Conservation (phyloP, 1,140 invertebrate species). For the Manduca sexta region DNA sequence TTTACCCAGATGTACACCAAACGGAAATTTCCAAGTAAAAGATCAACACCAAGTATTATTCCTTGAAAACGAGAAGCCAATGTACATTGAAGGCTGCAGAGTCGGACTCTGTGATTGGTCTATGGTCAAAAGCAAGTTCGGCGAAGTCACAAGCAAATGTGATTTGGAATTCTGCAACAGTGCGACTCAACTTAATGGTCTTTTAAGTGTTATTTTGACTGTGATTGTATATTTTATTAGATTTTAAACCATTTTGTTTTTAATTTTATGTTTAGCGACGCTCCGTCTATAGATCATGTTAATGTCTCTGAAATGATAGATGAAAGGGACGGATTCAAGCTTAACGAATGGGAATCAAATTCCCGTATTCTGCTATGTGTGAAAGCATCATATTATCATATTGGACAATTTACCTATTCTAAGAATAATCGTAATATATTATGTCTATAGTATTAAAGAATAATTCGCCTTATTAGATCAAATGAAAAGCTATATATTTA, state of each 20-base stretch:
- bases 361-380: too few relatives aligned
- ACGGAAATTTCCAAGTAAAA: conserved; percentile 53
- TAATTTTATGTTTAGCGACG: background rate
- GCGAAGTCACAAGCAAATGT: conserved; percentile 44
- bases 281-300: background rate
- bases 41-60: conserved; percentile 76
- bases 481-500: too few relatives aligned
- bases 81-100: conserved; percentile 75
- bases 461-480: too few relatives aligned
- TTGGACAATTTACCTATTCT: too few relatives aligned
- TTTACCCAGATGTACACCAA: conserved; percentile 68
- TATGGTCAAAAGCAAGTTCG: conserved; percentile 45
- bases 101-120: conserved; percentile 78
- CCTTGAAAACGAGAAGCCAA: conserved; percentile 76
- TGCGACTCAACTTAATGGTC: conserved; percentile 22
- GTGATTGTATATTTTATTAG: background rate
- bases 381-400: too few relatives aligned
- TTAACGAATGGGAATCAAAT: too few relatives aligned
- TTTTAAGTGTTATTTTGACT: background rate
- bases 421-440: too few relatives aligned
- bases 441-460: too few relatives aligned
- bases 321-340: too few relatives aligned
- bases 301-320: too few relatives aligned
- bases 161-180: conserved; percentile 54
- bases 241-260: too few relatives aligned